Evolutionary conservation across 2,113 vertebrate genomes (phyloP), one percentile per base, ranked within the genome.

Genomic region (Chlorodrepanis virens): DNA sequence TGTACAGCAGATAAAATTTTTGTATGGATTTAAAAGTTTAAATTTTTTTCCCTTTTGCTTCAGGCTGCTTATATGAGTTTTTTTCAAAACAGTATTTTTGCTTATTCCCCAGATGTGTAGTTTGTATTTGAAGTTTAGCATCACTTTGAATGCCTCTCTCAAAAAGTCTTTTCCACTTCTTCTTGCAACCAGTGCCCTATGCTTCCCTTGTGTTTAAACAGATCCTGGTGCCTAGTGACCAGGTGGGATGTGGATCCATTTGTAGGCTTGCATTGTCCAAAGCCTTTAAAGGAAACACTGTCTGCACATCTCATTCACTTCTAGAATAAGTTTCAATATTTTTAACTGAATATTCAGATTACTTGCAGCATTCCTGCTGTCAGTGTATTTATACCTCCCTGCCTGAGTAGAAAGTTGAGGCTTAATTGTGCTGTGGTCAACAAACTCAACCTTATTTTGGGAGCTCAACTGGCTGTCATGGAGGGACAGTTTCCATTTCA

Each of bases 391-490:
- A 37, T 71, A 71, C 25, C 12, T 89, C 67, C 37, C 40, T 57
- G 74, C 49, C 67, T 33, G 57, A 65, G 33, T 19, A 47, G 44
- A 90, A 79, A 53, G 68, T 47, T 37, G 74, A 92, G 53, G 14
- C 50, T 83, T 69, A 69, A 57, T 70, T 12, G 6, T 0, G 0
- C 40, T 37, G 44, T 74, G 79, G 35, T 94, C 25, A 16, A 87
- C 61, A 90, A 70, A 81, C 28, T 85, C 85, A 52, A 57, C 25
- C 39, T 19, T 67, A 91, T 94, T 97, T 96, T 96, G 81, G 64
- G 83, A 93, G 9, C 79, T 83, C 88, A 70, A 19, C 53, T 72
- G 87, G 40, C 84, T 80, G 60, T 83, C 75, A 21, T 0, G 1
- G 74, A 83, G 68, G 27, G 81, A 68, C 81, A 82, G 84, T 71